Evolutionary conservation across 2,797 vertebrate genomes (phyloP), one percentile per base, ranked within the genome.

Genomic region (Huso huso): DNA sequence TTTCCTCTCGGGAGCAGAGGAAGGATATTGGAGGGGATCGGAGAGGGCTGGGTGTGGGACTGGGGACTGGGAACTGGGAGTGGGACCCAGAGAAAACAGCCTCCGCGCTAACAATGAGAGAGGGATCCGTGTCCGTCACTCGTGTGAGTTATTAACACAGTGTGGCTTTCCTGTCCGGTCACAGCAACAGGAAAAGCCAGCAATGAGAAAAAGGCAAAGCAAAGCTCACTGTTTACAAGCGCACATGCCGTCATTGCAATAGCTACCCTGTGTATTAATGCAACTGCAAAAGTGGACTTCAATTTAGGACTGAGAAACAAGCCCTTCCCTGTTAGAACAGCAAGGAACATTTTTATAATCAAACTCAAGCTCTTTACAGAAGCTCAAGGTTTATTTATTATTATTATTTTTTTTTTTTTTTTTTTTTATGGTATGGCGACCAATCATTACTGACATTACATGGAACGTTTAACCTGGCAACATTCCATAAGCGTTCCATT

Each of bases 51-150:
- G 69, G 69, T 63, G 69, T 66, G 69, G 65, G 59, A 37, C 23
- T 7, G 48, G 11, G 8, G n/a, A 12, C 12, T 11, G 6, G 9
- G 55, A 3, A 13, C 55, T 10, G 55, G 55, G 55, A 12, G 55
- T 58, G 55, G 55, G 11, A 13, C 55, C 9, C 10, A 10, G 55
- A 58, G 55, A 7, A 61, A 65, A 37, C 69, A 66, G 65, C 65
- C 65, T 48, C 9, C 12, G 37, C 18, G n/a, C 5, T 62, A 62
- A 62, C 61, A 62, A 62, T 62, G 10, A n/a, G 13, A 55, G 66
- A 64, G 58, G 52, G 7, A 50, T 67, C 70, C 23, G 52, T 65
- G 66, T 71, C 72, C 77, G 78, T 80, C 71, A 64, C 69, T 67
- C 71, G 72, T 70, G 65, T 73, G 64, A 67, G 65, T 48, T 11